Conservation (phyloP, 2,888 invertebrate genomes). For the Stenolophus ochropezus region DNA sequence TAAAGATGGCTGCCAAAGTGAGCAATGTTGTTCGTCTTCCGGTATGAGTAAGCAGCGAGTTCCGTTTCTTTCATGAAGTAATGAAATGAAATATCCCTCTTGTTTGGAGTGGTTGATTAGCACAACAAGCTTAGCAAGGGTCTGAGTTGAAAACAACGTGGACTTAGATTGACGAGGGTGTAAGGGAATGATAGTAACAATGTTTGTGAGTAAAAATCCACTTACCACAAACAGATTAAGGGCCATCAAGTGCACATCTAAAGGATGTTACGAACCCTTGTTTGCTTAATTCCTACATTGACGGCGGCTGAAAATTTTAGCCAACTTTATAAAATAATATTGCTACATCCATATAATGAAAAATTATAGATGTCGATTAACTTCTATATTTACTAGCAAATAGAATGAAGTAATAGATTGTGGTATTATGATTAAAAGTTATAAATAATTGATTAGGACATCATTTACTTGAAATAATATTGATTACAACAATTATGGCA, state of each 20-base stretch:
- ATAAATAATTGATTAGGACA: too few relatives aligned
- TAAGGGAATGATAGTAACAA: slow-evolving; percentile 43
- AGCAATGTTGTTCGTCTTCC: not conserved
- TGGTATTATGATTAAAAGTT: too few relatives aligned
- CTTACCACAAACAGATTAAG: slow-evolving; percentile 59
- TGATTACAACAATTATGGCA: too few relatives aligned
- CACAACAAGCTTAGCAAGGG: slow-evolving; percentile 32
- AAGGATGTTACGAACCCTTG: slow-evolving; percentile 22
- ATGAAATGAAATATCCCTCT: slow-evolving; percentile 41
- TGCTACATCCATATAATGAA: too few relatives aligned
- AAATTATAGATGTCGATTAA: too few relatives aligned
- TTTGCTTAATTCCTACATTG: slow-evolving; percentile 5
- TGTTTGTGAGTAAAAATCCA: slow-evolving; percentile 59
- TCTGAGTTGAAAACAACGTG: slow-evolving; percentile 2
- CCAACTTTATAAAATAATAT: too few relatives aligned
- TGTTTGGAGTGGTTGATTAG: slow-evolving; percentile 45
- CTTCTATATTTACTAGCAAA: too few relatives aligned
- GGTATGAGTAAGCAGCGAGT: slow-evolving; percentile 15
- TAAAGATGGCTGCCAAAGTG: too few relatives aligned
- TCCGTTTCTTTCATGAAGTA: slow-evolving; percentile 33
- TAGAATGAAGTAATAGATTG: too few relatives aligned
- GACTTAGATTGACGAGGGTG: slow-evolving; percentile 6
- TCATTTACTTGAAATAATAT: too few relatives aligned
- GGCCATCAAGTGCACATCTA: slow-evolving; percentile 56
- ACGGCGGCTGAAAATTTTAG: not conserved